These are phyloP conservation scores for Hippopotamus amphibius DNA, from an alignment of 2,113 vertebrate genomes.

Conservation along the genomic window DNA sequence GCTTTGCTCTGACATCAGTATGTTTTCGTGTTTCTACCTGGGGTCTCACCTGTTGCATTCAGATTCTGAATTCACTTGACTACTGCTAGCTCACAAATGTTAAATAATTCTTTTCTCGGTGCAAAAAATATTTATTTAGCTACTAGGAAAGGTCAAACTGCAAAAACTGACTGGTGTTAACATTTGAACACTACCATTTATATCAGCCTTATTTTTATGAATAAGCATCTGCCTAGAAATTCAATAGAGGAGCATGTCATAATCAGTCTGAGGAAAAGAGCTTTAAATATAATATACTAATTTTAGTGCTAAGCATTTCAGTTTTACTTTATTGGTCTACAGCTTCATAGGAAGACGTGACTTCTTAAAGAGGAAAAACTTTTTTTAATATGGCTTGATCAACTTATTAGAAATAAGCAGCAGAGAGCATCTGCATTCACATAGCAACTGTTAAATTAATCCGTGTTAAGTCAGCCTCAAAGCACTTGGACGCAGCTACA, in stretches of 20 bases:
- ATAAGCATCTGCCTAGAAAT: conserved; percentile 41
- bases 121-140: conserved; percentile 68
- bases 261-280: neutral
- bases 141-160: conserved; percentile 64
- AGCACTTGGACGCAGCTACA: conserved; percentile 65
- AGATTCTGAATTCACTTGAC: conserved; percentile 23
- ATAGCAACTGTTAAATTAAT: conserved; percentile 75
- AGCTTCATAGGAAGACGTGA: neutral
- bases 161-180: conserved; percentile 15
- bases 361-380: conserved; percentile 5
- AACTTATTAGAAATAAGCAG: conserved; percentile 71
- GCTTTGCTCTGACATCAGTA: neutral
- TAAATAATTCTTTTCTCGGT: conserved; percentile 50
- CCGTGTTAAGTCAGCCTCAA: conserved; percentile 70
- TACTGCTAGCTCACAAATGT: neutral
- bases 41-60: neutral
- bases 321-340: neutral
- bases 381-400: conserved; percentile 3
- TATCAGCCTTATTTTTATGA: conserved; percentile 56
- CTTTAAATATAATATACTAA: conserved; percentile 66
- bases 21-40: neutral
- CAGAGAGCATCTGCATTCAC: conserved; percentile 57
- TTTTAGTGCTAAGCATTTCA: conserved; percentile 33
- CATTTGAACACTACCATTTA: conserved; percentile 61
- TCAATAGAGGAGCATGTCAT: neutral